Conservation (phyloP, 2,888 invertebrate species). For the Cephus runcator region DNA sequence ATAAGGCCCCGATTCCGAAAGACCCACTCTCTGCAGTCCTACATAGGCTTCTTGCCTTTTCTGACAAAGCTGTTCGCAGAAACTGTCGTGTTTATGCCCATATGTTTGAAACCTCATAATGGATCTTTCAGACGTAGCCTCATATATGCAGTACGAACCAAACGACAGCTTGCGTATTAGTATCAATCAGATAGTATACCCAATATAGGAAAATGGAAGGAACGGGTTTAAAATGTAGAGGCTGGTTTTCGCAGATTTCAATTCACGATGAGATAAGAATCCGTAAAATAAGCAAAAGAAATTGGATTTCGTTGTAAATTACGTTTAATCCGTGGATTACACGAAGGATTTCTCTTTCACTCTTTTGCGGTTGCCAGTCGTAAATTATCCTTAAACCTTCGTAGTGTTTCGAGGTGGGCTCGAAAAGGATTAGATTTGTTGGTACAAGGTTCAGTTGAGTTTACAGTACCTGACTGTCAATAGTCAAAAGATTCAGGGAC, state of each 20-base stretch:
- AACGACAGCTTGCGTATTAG: not conserved
- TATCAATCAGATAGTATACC: not conserved
- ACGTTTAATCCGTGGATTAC: slow-evolving; percentile 48
- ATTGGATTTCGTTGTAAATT: slow-evolving; percentile 54
- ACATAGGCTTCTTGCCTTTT: slow-evolving; percentile 17
- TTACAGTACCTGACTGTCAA: not conserved
- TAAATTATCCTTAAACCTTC: slow-evolving; percentile 18
- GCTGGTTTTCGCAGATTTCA: not conserved
- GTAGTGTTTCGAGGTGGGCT: not conserved
- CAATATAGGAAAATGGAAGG: not conserved
- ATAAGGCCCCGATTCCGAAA: slow-evolving; percentile 26
- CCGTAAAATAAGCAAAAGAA: slow-evolving; percentile 39
- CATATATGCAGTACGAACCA: not conserved
- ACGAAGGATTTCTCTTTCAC: slow-evolving; percentile 27
- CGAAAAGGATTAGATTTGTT: slow-evolving; percentile 8
- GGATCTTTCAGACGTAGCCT: not conserved
- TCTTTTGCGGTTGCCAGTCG: slow-evolving; percentile 26
- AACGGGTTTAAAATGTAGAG: not conserved
- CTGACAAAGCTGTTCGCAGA: slow-evolving; percentile 48
- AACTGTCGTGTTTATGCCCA: slow-evolving; percentile 32
- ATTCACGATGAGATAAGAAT: not conserved
- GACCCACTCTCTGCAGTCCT: slow-evolving; percentile 6
- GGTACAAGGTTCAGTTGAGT: not conserved
- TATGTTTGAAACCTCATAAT: slow-evolving; percentile 25
- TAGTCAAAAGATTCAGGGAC: not conserved